phyloP scores from a whole-genome alignment of 1,140 invertebrate genomes.

The Cryptotermes secundus region DNA sequence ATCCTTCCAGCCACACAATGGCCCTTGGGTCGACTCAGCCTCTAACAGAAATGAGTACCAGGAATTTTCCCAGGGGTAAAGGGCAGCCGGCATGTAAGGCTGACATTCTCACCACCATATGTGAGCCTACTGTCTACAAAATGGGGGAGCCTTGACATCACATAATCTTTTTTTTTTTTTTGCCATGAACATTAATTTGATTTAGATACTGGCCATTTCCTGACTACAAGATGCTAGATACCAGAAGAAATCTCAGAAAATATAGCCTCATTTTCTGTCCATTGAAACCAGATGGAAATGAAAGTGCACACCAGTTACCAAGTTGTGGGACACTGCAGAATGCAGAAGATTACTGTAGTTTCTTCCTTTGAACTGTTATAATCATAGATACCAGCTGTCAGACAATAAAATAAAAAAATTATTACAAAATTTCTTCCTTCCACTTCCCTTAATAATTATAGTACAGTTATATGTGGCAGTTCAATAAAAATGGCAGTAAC shows the following conservation, averaged over 20 bases:
- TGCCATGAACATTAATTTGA: too few relatives aligned
- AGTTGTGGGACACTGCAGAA: neutral
- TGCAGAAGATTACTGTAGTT: neutral
- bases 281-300: neutral
- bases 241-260: neutral
- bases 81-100: too few relatives aligned
- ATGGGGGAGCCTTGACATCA: too few relatives aligned
- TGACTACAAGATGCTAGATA: neutral
- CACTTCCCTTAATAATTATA: neutral
- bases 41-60: too few relatives aligned
- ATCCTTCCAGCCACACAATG: too few relatives aligned
- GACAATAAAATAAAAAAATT: neutral
- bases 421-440: neutral
- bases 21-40: too few relatives aligned
- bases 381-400: neutral
- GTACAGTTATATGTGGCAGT: neutral
- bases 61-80: too few relatives aligned
- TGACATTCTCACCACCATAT: too few relatives aligned
- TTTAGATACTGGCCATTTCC: too few relatives aligned
- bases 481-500: conserved; percentile 10
- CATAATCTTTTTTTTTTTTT: too few relatives aligned
- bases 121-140: too few relatives aligned
- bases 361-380: too few relatives aligned
- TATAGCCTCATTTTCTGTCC: neutral
- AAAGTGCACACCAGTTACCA: neutral